Evolutionary conservation across 2,888 invertebrate species (phyloP).

Genomic region (Linyphia triangularis): DNA sequence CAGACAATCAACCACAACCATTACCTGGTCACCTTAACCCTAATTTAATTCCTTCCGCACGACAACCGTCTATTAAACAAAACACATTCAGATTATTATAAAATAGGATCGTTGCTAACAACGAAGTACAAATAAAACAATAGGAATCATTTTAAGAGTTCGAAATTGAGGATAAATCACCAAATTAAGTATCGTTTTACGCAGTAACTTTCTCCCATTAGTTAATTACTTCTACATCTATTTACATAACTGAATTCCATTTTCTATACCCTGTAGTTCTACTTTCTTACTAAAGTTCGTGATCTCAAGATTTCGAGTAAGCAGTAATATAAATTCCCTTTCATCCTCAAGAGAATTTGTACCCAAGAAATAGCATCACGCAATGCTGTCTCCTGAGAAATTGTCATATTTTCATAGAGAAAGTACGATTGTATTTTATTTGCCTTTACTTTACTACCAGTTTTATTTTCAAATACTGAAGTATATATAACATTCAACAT

Average conservation of each 20-base stretch:
- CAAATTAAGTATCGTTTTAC: neutral
- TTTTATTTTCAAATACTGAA: no score
- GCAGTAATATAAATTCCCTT: conserved; percentile 43
- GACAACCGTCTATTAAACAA: neutral
- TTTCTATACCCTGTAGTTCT: neutral
- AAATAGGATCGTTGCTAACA: no score
- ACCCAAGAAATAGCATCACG: conserved; percentile 38
- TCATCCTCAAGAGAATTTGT: conserved; percentile 22
- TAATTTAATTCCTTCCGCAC: no score
- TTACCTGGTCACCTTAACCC: no score
- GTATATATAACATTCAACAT: no score
- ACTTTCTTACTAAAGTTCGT: neutral
- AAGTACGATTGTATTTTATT: no score
- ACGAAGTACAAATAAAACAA: neutral
- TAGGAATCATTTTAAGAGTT: neutral
- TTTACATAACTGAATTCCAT: conserved; percentile 1
- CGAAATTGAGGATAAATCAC: neutral
- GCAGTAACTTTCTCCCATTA: neutral
- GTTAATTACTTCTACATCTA: neutral
- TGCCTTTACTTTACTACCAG: no score
- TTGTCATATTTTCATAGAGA: conserved; percentile 7
- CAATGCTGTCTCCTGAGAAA: conserved; percentile 7
- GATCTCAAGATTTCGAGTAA: conserved; percentile 1
- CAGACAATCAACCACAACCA: no score
- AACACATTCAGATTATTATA: neutral